Conservation (phyloP, 2,797 vertebrate genomes). For the Anniella stebbinsi region DNA sequence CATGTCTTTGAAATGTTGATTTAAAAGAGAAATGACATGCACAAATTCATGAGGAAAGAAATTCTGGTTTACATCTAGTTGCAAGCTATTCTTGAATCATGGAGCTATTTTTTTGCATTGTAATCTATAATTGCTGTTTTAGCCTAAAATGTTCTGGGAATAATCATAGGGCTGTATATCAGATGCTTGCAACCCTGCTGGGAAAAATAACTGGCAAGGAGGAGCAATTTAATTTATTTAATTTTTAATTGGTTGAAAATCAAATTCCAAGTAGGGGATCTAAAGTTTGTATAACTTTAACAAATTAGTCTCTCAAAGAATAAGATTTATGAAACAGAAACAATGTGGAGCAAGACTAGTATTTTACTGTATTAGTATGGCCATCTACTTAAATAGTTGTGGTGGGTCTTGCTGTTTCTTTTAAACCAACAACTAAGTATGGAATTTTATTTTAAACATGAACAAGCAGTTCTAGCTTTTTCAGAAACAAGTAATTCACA, state of each 20-base stretch:
- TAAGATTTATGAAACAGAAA: background rate
- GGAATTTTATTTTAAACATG: background rate
- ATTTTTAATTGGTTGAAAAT: constrained; percentile 44
- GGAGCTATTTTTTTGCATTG: constrained; percentile 22
- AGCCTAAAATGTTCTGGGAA: constrained; percentile 16
- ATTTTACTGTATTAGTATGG: background rate
- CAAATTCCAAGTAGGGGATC: constrained; percentile 21
- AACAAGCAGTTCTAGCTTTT: background rate
- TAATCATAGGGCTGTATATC: constrained; percentile 29
- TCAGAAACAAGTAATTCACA: background rate
- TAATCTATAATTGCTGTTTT: constrained; percentile 50
- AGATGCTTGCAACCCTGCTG: constrained; percentile 18
- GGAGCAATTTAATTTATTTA: constrained; percentile 32
- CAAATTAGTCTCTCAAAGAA: background rate
- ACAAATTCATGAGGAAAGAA: background rate
- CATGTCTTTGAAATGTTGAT: constrained; percentile 4
- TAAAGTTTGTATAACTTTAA: constrained; percentile 6
- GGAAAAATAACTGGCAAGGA: constrained; percentile 32
- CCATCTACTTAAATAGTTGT: background rate
- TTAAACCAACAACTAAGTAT: background rate
- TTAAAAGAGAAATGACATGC: constrained; percentile 35
- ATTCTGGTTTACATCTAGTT: constrained; percentile 1
- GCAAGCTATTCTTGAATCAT: constrained; percentile 28
- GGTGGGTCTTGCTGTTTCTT: background rate
- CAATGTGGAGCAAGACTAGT: rapidly evolving